Percentiles rank a stretch among this genome's conserved stretches.
Evolutionary conservation across 2,113 vertebrate genomes (phyloP).

Genomic region (Oceanodroma tethys): DNA sequence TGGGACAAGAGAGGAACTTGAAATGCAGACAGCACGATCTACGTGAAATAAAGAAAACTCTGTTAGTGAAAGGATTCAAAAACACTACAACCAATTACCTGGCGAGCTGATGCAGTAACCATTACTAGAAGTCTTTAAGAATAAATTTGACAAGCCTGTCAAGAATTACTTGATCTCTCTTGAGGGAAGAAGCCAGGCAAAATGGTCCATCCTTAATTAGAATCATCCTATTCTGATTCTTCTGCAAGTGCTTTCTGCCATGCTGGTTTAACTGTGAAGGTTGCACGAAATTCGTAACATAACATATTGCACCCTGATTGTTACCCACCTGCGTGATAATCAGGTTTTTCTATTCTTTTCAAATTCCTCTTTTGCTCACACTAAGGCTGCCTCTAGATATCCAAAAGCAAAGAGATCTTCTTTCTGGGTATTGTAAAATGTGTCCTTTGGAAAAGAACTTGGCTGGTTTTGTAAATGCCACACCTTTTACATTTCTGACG

Average conservation of each 20-base stretch:
- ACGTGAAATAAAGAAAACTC: neutral
- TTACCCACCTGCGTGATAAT: neutral
- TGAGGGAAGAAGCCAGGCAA: neutral
- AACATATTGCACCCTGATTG: neutral
- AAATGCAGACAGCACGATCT: neutral
- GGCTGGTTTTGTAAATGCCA: conserved; percentile 1
- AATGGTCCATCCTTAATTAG: neutral
- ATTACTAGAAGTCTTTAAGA: neutral
- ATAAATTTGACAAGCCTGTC: neutral
- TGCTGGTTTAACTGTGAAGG: neutral
- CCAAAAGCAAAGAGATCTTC: neutral
- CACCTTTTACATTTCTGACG: neutral
- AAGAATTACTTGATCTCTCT: neutral
- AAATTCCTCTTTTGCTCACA: neutral
- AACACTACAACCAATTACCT: neutral
- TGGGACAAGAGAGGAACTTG: neutral
- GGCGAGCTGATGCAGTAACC: neutral
- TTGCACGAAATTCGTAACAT: neutral
- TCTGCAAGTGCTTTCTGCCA: neutral
- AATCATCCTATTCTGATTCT: neutral
- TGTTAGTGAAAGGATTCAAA: neutral
- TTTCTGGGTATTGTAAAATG: neutral
- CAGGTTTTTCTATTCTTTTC: neutral
- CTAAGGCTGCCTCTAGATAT: neutral
- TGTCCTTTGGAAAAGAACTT: neutral